Conservation (phyloP, 2,113 vertebrate genomes). For the Nibea albiflora region DNA sequence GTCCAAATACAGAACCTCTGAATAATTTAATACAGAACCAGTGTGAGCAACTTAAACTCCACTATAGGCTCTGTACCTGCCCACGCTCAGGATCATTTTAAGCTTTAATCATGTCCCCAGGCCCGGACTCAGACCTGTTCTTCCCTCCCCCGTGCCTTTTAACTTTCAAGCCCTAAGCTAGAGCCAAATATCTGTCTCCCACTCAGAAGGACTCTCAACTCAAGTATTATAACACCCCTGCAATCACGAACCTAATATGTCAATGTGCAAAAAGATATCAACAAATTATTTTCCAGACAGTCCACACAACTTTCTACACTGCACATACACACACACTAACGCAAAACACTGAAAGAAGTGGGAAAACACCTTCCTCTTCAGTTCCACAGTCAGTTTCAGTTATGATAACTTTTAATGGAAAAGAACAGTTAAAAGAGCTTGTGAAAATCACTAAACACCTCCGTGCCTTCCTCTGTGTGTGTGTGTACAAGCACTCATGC, state of each 20-base stretch:
- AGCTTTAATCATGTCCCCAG: conserved; percentile 50
- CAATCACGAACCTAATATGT: conserved; percentile 12
- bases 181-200: conserved; percentile 33
- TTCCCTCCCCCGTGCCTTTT: conserved; percentile 3
- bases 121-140: conserved; percentile 28
- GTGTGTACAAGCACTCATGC: not conserved
- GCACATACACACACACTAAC: not conserved
- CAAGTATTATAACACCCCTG: not conserved
- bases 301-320: conserved; percentile 10
- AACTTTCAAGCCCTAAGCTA: conserved; percentile 11
- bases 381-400: conserved; percentile 1
- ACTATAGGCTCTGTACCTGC: conserved; percentile 22
- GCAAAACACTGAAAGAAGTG: not conserved
- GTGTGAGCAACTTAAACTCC: conserved; percentile 24
- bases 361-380: not conserved
- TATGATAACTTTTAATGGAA: not conserved
- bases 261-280: conserved; percentile 12
- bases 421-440: not conserved
- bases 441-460: not conserved
- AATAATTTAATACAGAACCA: conserved; percentile 26
- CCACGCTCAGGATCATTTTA: conserved; percentile 45
- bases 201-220: conserved; percentile 27
- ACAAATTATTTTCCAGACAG: conserved; percentile 36
- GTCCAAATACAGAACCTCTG: conserved; percentile 6
- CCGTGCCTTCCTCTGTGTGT: not conserved